Evolutionary conservation across 92 coral and sea anemone species (phyloP), one percentile per base, ranked within the genome.

Genomic region (Metridium senile): DNA sequence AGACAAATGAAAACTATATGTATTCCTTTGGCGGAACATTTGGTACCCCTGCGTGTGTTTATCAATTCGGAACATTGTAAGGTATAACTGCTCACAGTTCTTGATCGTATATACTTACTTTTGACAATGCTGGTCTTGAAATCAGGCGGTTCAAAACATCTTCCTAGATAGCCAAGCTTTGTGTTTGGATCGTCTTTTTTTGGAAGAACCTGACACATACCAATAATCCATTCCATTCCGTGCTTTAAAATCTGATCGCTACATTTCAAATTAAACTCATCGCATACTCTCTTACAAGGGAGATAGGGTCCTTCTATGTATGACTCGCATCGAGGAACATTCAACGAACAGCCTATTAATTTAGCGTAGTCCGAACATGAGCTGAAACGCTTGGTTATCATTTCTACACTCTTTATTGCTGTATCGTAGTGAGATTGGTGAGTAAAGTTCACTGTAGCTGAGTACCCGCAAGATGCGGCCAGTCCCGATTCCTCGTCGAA

Each of bases 251-350:
- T 79, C 17, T 33, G 43, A 26, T 76, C 68, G 11, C 77, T 65
- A 75, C 91, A 86, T 13, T 84, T 68, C 25, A 71, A 30, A 3
- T 71, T 51, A 46, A 86, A 81, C 30, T 81, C 91, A 27, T 86
- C 91, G 58, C 91, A 86, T 7, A 86, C 91, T 66, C 77, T 83
- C 29, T 76, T 58, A 58, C 91, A 86, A 1, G 87, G 91, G 3
- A 86, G 33, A 33, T 62, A 75, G 1, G 91, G 91, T 56, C 82
- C 86, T n/a, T 54, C 57, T 21, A 86, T 58, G 56, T 75, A 69
- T 26, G 73, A 71, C 4, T 69, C 81, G 52, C 91, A 86, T 28
- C 86, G 74, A 27, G 91, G 91, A 6, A 82, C 29, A 51, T 76
- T 75, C 1, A 82, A 74, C 9, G 91, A 82, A 56, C 91, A 86